Evolutionary conservation across 2,797 vertebrate genomes (phyloP).

Genomic region (Sebastiscus albofasciatus): DNA sequence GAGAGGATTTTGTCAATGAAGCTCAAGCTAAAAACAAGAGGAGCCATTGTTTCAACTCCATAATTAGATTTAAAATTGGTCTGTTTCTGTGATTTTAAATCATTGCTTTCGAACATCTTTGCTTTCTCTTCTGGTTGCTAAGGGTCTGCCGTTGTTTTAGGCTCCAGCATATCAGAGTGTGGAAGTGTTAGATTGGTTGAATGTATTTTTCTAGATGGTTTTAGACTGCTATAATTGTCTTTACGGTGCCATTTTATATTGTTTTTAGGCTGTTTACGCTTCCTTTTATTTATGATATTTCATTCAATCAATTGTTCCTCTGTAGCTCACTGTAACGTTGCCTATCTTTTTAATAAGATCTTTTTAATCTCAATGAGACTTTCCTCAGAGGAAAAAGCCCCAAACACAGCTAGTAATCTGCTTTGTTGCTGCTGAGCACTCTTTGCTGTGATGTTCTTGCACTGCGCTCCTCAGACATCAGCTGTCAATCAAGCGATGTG

Average conservation of each 20-base stretch:
- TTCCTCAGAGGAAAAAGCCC: background rate
- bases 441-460: background rate
- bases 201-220: background rate
- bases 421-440: background rate
- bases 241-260: background rate
- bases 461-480: background rate
- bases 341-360: background rate
- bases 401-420: background rate
- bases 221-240: background rate
- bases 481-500: conserved; percentile 22
- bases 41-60: background rate
- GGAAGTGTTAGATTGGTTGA: background rate
- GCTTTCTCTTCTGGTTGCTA: background rate
- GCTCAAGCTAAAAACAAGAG: background rate
- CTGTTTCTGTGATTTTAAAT: background rate
- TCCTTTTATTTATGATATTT: background rate
- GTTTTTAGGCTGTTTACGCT: background rate
- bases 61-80: background rate
- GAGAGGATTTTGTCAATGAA: background rate
- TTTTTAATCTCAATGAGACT: background rate
- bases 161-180: background rate
- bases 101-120: background rate
- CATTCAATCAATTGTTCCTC: background rate
- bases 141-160: background rate
- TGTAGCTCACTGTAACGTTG: background rate